phyloP scores from a whole-genome alignment of 64 coral and sea anemone genomes.

The Pocillopora verrucosa region DNA sequence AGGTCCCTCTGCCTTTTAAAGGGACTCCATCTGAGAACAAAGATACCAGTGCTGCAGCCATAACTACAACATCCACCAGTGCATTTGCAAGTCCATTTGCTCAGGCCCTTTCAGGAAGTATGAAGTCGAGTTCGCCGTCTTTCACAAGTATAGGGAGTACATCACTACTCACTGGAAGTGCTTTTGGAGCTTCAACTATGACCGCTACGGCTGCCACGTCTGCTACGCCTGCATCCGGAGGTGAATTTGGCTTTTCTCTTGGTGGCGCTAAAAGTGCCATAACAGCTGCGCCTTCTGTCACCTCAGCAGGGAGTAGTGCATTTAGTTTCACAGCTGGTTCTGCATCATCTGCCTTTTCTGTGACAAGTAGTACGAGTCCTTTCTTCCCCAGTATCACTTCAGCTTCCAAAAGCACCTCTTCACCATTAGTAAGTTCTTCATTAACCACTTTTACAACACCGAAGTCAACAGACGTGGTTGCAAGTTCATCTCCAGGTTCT shows the following conservation, averaged over 20 bases:
- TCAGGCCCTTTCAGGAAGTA: not conserved
- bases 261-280: not conserved
- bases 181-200: not conserved
- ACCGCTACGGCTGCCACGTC: not conserved
- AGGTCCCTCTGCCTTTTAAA: not conserved
- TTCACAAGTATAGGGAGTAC: too few relatives aligned
- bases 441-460: not conserved
- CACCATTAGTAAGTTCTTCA: not conserved
- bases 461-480: not conserved
- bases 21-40: not conserved
- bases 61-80: not conserved
- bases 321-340: constrained; percentile 5
- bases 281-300: not conserved
- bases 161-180: too few relatives aligned
- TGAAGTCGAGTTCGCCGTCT: not conserved
- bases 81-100: not conserved
- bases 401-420: not conserved
- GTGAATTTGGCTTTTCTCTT: not conserved
- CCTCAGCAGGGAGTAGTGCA: not conserved
- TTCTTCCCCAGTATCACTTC: constrained; percentile 9
- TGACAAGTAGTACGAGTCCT: not conserved
- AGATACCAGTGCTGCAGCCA: not conserved
- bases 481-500: not conserved
- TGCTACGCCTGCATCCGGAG: not conserved
- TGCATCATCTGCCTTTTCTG: constrained; percentile 1